Base-by-base conservation (phyloP, 2,888 invertebrate genomes). In the Automeris io region DNA sequence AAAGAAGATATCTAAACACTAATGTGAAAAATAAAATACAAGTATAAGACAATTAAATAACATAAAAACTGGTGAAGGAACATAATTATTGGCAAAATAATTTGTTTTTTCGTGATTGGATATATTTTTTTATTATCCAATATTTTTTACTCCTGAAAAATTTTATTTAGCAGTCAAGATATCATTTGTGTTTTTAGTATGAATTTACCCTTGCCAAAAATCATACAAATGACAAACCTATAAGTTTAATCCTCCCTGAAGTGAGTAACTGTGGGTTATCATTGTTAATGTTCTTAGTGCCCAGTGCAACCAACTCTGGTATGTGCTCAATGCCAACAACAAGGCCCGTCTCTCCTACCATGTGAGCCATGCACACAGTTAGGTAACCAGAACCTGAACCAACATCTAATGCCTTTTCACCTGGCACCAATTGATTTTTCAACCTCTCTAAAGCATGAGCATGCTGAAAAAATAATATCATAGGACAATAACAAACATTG, bases 331-430 rank as follows among this genome's bases (percentile, higher is more conserved):
- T 94, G 3, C 98, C 98, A 36, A 97, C 89, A 1, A 92, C 92
- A 46, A 80, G 76, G 39, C 90, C 89, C 39, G 85, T 87, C 26
- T 90, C 87, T 5, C 94, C 94, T 31, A 96, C 88, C 92, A 95
- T 95, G 22, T 93, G 81, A 11, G 94, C 92, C 92, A 98, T 96
- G 61, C 97, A 97, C 8, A 94, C 93, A 1, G 97, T 96, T 26
- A 98, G 87, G 70, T 97, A 98, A 2, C 98, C 98, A 42, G 96
- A 95, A 1, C 98, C 98, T 16, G 95, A 96, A 8, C 98, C 98
- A 32, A 98, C 95, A 79, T 98, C 98, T 46, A 98, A 78, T 2
- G 95, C 95, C 61, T 88, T 91, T 37, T 91, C 91, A 7, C 96
- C 96, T 38, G 91, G 90, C 19, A 86, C 75, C 34, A 98, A 79